Conservation (phyloP, 2,113 vertebrate genomes). For the Elgaria multicarinata region DNA sequence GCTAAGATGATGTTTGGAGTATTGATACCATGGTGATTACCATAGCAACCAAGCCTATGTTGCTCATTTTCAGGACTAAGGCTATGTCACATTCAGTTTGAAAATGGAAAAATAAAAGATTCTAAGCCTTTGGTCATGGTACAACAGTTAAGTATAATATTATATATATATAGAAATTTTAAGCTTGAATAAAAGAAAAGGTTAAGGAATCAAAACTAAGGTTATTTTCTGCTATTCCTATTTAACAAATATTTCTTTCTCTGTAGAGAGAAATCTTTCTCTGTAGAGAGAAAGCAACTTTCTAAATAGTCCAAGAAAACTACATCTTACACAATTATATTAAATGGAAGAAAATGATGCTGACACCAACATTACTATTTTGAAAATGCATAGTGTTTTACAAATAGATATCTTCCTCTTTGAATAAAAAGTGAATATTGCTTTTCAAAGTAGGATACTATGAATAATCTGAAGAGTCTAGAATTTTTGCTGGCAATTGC, state of each 20-base stretch:
- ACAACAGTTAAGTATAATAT: not conserved
- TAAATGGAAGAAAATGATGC: not conserved
- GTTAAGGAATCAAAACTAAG: conserved; percentile 6
- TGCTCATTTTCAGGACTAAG: not conserved
- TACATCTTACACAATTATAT: not conserved
- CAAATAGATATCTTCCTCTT: not conserved
- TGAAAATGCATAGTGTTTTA: not conserved
- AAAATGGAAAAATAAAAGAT: not conserved
- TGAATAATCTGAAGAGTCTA: not conserved
- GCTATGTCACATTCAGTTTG: not conserved
- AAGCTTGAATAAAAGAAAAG: conserved; percentile 1
- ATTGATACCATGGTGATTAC: not conserved
- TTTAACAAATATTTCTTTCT: not conserved
- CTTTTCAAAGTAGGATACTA: not conserved
- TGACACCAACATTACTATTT: not conserved
- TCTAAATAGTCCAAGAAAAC: not conserved
- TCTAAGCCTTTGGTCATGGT: not conserved
- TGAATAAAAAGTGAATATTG: conserved; percentile 4
- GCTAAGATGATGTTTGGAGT: conserved; percentile 21
- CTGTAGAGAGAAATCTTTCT: no score
- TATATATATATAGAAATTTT: conserved; percentile 34
- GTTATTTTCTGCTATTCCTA: not conserved
- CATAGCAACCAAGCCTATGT: not conserved
- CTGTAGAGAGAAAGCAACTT: not conserved
- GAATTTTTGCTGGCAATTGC: accelerated